Evolutionary conservation across 92 coral and sea anemone genomes (phyloP).

Genomic region (Porites rus): DNA sequence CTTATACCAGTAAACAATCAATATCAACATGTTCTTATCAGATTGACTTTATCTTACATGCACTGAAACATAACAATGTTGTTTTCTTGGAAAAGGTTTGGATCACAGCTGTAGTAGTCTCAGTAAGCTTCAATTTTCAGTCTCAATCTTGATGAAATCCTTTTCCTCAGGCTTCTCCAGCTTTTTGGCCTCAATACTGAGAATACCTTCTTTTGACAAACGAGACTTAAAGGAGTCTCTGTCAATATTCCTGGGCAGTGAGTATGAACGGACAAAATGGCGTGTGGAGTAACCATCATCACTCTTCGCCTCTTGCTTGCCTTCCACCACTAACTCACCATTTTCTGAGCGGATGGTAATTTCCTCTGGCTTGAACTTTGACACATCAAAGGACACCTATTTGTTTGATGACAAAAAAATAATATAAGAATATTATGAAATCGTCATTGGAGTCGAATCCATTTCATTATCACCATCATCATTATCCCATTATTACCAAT

Average conservation of each 20-base stretch:
- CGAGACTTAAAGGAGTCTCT: slow-evolving; percentile 61
- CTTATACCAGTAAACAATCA: too few species aligned
- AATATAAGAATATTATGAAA: too few species aligned
- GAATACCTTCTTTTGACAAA: slow-evolving; percentile 72
- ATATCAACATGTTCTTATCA: too few species aligned
- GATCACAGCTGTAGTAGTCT: too few species aligned
- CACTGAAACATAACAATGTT: not conserved
- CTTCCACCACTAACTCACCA: slow-evolving; percentile 71
- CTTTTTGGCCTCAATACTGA: slow-evolving; percentile 77
- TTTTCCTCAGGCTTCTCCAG: slow-evolving; percentile 57
- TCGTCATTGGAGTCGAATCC: too few species aligned
- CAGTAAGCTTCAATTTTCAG: slow-evolving; percentile 37
- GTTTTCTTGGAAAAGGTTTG: not conserved
- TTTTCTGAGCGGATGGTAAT: slow-evolving; percentile 71
- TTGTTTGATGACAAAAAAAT: too few species aligned
- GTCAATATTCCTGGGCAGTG: slow-evolving; percentile 72
- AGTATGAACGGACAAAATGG: slow-evolving; percentile 66
- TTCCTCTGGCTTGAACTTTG: slow-evolving; percentile 75
- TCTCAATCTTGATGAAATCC: slow-evolving; percentile 73
- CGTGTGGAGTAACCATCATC: slow-evolving; percentile 69
- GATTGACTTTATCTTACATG: too few species aligned
- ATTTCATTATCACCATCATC: too few species aligned
- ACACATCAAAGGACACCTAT: slow-evolving; percentile 57
- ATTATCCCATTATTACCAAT: too few species aligned
- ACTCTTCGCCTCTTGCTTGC: slow-evolving; percentile 63